These are phyloP conservation scores for Pseudomyrmex dendroicus DNA, from an alignment of 1,140 invertebrate genomes.

Conservation along the genomic window DNA sequence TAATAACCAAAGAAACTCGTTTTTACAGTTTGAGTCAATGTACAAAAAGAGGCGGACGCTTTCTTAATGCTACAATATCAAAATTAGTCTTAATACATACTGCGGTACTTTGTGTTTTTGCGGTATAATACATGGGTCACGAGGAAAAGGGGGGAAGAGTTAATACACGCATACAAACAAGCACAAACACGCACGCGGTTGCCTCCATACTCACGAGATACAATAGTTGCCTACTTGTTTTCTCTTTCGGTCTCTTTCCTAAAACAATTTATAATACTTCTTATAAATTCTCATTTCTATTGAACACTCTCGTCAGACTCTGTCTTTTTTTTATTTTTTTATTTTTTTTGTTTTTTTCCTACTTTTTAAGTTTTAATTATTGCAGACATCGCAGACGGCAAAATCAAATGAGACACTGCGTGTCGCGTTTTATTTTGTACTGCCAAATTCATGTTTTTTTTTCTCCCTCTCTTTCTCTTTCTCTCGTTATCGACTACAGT, in stretches of 20 bases:
- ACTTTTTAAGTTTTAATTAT: slow-evolving; percentile 21
- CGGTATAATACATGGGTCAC: slow-evolving; percentile 72
- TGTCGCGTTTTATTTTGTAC: slow-evolving; percentile 72
- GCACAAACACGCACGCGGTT: slow-evolving; percentile 54
- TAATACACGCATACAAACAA: slow-evolving; percentile 68
- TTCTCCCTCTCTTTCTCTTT: slow-evolving; percentile 22
- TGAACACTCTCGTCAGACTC: slow-evolving; percentile 63
- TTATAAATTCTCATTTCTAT: slow-evolving; percentile 46
- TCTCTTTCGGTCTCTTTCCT: slow-evolving; percentile 23
- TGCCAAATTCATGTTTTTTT: slow-evolving; percentile 62
- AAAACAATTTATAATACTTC: slow-evolving; percentile 50
- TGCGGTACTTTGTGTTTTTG: slow-evolving; percentile 61
- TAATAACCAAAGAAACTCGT: slow-evolving; percentile 66
- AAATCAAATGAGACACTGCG: slow-evolving; percentile 38
- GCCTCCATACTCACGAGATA: slow-evolving; percentile 54
- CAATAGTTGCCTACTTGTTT: slow-evolving; percentile 51
- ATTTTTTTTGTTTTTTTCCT: slow-evolving; percentile 3
- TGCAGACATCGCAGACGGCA: slow-evolving; percentile 48
- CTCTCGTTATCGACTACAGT: slow-evolving; percentile 31
- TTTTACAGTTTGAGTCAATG: slow-evolving; percentile 80
- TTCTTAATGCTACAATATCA: slow-evolving; percentile 72
- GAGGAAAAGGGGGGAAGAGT: not conserved
- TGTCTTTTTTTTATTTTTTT: not conserved
- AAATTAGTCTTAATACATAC: slow-evolving; percentile 70
- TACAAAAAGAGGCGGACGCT: slow-evolving; percentile 75